These are phyloP conservation scores for Lutjanus erythropterus DNA, from an alignment of 2,113 vertebrate genomes.

Conservation along the genomic window DNA sequence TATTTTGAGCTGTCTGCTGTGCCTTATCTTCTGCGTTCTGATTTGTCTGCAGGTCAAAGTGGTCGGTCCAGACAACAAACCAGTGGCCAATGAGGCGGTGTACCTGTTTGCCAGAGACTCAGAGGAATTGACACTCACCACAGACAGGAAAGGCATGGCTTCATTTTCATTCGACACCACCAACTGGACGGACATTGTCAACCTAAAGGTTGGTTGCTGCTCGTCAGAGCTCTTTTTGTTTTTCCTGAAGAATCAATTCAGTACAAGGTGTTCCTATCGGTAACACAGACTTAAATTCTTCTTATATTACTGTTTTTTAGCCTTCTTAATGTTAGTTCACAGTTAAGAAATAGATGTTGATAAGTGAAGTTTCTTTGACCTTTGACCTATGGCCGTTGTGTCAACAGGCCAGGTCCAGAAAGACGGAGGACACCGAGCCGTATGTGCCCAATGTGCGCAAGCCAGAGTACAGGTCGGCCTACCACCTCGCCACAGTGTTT, in stretches of 20 bases:
- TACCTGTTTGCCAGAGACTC: conserved; percentile 17
- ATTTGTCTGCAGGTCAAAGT: conserved; percentile 75
- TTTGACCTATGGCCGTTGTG: conserved; percentile 1
- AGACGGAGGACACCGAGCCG: rapidly evolving
- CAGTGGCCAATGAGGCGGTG: conserved; percentile 57
- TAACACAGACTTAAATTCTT: neutral
- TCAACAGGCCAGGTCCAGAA: conserved; percentile 54
- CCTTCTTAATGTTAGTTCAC: neutral
- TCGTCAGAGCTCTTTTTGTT: neutral
- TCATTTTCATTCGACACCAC: conserved; percentile 77
- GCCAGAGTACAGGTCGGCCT: conserved; percentile 39
- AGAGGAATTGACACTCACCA: conserved; percentile 38
- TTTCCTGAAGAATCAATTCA: neutral
- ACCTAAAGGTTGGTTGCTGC: conserved; percentile 62
- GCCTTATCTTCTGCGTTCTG: neutral
- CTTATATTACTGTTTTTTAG: neutral
- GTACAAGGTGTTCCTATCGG: neutral
- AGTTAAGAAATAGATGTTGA: neutral
- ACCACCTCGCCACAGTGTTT: conserved; percentile 28
- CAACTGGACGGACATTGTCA: conserved; percentile 40
- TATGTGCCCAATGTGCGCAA: rapidly evolving
- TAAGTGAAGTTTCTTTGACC: neutral
- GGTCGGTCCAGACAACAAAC: conserved; percentile 41
- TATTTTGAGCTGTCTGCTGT: neutral
- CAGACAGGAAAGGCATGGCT: conserved; percentile 70